Evolutionary conservation across 2,888 invertebrate genomes (phyloP).

Genomic region (Eutolmus rufibarbis): DNA sequence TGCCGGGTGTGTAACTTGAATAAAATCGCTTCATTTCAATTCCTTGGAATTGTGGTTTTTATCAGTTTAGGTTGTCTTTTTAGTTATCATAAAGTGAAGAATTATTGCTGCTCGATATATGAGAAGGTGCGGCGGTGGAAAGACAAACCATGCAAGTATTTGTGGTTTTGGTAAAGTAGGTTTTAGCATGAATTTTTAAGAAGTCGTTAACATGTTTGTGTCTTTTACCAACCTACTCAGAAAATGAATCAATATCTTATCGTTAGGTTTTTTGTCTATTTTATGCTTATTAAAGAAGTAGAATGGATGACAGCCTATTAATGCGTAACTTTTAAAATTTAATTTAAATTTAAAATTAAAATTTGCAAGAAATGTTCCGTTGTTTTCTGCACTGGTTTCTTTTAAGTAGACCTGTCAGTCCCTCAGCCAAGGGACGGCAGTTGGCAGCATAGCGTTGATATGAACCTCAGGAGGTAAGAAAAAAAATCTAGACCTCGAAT

Average conservation of each 20-base stretch:
- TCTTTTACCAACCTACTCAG: neutral
- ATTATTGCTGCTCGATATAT: neutral
- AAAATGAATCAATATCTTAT: neutral
- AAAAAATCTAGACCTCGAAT: conserved; percentile 20
- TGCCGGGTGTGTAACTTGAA: neutral
- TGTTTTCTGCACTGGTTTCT: neutral
- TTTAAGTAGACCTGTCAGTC: neutral
- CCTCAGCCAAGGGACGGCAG: neutral
- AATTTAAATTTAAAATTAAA: neutral
- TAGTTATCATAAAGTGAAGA: neutral
- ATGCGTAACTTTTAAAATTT: neutral
- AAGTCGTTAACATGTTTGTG: neutral
- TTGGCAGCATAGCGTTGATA: neutral
- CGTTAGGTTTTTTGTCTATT: neutral
- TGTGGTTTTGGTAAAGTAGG: neutral
- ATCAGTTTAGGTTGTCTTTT: neutral
- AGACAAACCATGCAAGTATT: neutral
- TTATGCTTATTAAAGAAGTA: neutral
- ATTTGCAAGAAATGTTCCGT: neutral
- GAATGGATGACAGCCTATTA: neutral
- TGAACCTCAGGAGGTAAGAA: neutral
- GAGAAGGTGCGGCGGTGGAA: neutral
- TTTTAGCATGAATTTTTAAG: neutral
- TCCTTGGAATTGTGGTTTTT: neutral
- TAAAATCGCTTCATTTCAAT: neutral